phyloP scores from a whole-genome alignment of 1,140 invertebrate species.

The Ctenoplectra terminalis region DNA sequence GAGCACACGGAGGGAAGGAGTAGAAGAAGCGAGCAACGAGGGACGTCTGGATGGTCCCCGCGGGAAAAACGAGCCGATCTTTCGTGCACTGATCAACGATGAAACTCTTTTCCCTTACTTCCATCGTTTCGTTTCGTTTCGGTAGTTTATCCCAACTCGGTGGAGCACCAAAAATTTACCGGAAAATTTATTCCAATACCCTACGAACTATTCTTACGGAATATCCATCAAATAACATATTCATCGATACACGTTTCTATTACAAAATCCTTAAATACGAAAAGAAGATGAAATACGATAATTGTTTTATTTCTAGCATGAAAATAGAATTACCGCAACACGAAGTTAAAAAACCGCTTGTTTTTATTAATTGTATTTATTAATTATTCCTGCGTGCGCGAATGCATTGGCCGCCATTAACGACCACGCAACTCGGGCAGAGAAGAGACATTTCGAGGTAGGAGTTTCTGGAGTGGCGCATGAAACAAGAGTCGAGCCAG shows the following conservation, averaged over 20 bases:
- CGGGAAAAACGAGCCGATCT: slow-evolving; percentile 40
- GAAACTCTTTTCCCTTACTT: background rate
- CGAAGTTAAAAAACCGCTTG: slow-evolving; percentile 5
- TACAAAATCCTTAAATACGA: background rate
- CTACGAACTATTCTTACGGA: too few species aligned
- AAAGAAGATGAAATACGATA: too few species aligned
- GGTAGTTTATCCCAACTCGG: background rate
- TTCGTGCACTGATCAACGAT: slow-evolving; percentile 16
- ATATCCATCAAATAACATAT: background rate
- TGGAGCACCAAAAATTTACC: background rate
- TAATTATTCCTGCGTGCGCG: background rate
- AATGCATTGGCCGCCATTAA: background rate
- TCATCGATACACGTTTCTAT: background rate
- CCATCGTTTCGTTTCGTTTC: background rate
- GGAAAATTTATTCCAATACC: slow-evolving; percentile 4
- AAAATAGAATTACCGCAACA: too few species aligned
- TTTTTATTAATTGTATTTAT: slow-evolving; percentile 32
- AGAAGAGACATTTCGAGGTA: slow-evolving; percentile 2
- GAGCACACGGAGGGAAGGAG: background rate
- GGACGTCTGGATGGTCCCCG: slow-evolving; percentile 51
- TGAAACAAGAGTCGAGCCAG: slow-evolving; percentile 18
- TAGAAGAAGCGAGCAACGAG: slow-evolving; percentile 10
- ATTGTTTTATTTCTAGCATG: too few species aligned
- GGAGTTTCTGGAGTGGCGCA: background rate
- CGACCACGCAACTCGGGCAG: background rate